These are phyloP conservation scores for Megaceryle torquata DNA, from an alignment of 2,113 vertebrate genomes.

Conservation along the genomic window DNA sequence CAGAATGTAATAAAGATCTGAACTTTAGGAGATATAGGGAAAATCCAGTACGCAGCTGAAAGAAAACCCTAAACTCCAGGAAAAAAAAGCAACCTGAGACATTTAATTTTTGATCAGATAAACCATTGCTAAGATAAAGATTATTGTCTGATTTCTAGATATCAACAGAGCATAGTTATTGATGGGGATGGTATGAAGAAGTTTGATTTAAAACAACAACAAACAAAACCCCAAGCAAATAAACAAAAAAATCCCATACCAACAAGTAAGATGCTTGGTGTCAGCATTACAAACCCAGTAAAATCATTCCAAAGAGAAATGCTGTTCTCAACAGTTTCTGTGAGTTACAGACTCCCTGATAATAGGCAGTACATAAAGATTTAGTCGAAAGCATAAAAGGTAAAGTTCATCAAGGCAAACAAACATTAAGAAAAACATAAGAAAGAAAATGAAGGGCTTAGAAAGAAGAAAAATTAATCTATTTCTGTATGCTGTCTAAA, in stretches of 20 bases:
- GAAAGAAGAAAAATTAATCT: background rate
- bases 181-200: background rate
- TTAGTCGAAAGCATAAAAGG: background rate
- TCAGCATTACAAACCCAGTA: background rate
- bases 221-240: background rate
- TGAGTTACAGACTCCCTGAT: background rate
- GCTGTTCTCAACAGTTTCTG: background rate
- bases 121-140: background rate
- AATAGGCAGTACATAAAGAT: background rate
- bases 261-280: background rate
- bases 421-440: background rate
- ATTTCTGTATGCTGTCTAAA: background rate
- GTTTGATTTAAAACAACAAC: background rate
- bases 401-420: background rate
- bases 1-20: background rate
- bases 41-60: background rate
- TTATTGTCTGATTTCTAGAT: background rate
- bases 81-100: background rate
- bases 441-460: background rate
- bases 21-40: background rate
- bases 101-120: background rate
- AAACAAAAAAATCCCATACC: background rate
- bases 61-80: background rate
- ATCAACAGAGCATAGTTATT: background rate
- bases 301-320: background rate